phyloP scores from a whole-genome alignment of 2,888 invertebrate species.

The Cheilosia impressa region DNA sequence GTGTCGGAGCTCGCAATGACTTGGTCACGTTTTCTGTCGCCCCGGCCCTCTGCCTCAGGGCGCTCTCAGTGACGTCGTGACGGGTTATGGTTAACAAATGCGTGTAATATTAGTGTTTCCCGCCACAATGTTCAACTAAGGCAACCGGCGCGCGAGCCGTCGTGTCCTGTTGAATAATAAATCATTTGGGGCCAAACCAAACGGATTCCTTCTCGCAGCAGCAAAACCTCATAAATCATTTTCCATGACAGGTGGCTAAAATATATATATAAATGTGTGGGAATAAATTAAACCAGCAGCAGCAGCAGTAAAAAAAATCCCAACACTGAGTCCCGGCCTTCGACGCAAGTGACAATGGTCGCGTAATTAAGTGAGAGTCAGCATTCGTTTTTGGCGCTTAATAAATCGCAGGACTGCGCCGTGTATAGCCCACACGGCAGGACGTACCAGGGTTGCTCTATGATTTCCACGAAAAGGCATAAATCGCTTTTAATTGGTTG shows the following conservation, averaged over 20 bases:
- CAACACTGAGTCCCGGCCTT: constrained; percentile 17
- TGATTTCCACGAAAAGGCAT: constrained; percentile 41
- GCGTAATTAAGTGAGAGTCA: constrained; percentile 73
- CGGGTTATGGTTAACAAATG: constrained; percentile 48
- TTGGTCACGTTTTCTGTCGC: constrained; percentile 46
- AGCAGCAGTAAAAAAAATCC: constrained; percentile 14
- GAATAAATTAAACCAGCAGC: constrained; percentile 43
- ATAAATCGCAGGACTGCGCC: constrained; percentile 51
- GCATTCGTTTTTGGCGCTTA: constrained; percentile 67
- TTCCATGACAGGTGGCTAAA: constrained; percentile 69
- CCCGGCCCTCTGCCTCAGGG: neutral
- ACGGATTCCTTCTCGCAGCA: constrained; percentile 30
- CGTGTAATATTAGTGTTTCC: constrained; percentile 40
- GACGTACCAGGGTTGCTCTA: constrained; percentile 5
- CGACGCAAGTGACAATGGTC: constrained; percentile 72
- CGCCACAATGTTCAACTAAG: constrained; percentile 31
- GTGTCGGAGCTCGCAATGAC: constrained; percentile 13
- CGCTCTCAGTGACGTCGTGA: constrained; percentile 13
- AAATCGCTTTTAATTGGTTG: constrained; percentile 72
- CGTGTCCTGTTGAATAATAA: constrained; percentile 57
- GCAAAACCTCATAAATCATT: constrained; percentile 59
- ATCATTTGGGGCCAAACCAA: constrained; percentile 50
- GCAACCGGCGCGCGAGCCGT: constrained; percentile 2
- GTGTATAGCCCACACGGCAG: constrained; percentile 2
- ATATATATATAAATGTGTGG: constrained; percentile 23